These are phyloP conservation scores for Tokudaia tokunoshimensis DNA, from an alignment of 2,797 vertebrate genomes.

Conservation along the genomic window DNA sequence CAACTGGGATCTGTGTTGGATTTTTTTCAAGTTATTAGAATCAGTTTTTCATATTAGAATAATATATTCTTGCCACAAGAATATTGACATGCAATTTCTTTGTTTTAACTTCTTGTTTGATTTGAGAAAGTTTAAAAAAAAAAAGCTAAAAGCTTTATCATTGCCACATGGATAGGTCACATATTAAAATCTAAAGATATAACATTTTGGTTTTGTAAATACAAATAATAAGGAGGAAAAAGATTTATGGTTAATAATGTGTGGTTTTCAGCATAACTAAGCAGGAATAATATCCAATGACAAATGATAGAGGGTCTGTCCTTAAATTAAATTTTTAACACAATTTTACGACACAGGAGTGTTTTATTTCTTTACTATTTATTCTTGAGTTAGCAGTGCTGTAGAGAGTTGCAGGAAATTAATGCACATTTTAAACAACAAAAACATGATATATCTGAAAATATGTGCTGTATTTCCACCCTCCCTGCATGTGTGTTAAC, in stretches of 20 bases:
- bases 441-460: neutral
- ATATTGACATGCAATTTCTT: neutral
- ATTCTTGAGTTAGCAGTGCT: neutral
- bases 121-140: neutral
- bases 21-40: constrained; percentile 21
- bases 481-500: neutral
- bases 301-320: constrained; percentile 18
- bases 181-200: constrained; percentile 22
- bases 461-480: neutral
- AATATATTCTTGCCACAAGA: neutral
- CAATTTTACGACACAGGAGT: neutral
- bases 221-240: neutral
- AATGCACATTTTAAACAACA: constrained; percentile 62
- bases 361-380: constrained; percentile 29
- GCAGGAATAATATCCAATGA: neutral
- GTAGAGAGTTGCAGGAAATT: constrained; percentile 21
- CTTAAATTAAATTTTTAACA: constrained; percentile 59
- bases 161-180: neutral
- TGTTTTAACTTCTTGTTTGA: constrained; percentile 1
- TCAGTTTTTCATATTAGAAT: neutral
- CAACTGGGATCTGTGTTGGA: neutral
- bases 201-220: neutral
- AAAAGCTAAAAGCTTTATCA: neutral
- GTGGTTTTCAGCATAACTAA: neutral
- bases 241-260: neutral